Evolutionary conservation across 2,113 vertebrate genomes (phyloP).

Genomic region (Caracal caracal): DNA sequence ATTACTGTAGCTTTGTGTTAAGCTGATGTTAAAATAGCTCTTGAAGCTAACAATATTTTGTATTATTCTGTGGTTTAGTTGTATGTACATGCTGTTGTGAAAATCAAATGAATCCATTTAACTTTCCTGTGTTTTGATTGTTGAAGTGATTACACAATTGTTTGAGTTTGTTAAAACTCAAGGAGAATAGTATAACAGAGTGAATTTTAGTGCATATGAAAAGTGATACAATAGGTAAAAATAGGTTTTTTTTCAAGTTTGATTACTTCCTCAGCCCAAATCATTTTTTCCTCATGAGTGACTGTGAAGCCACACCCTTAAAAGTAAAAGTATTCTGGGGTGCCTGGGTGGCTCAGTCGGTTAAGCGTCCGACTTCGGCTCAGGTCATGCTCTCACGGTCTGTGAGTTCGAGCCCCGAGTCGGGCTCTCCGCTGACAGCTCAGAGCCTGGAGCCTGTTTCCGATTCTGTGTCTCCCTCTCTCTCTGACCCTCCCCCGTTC

Average conservation of each 20-base stretch:
- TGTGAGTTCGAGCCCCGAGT: no score
- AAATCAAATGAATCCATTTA: slow-evolving; percentile 31
- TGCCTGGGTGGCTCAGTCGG: no score
- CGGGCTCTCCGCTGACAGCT: no score
- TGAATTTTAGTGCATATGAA: neutral
- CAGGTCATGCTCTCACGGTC: no score
- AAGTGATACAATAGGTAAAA: neutral
- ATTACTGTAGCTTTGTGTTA: slow-evolving; percentile 3
- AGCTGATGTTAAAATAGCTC: neutral
- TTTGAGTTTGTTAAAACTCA: neutral
- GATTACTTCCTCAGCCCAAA: neutral
- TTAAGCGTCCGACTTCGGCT: no score
- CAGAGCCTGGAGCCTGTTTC: no score
- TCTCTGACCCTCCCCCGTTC: no score
- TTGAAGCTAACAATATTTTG: slow-evolving; percentile 31
- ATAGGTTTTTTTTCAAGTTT: neutral
- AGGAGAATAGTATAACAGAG: neutral
- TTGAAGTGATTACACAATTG: neutral
- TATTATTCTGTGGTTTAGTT: neutral
- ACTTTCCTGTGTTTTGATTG: neutral
- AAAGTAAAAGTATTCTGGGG: neutral
- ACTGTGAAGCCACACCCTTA: neutral
- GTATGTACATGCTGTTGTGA: neutral
- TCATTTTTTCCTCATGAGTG: slow-evolving; percentile 5
- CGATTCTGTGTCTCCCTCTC: no score